Conservation (phyloP, 2,797 vertebrate genomes). For the Triplophysa yarkandensis region DNA sequence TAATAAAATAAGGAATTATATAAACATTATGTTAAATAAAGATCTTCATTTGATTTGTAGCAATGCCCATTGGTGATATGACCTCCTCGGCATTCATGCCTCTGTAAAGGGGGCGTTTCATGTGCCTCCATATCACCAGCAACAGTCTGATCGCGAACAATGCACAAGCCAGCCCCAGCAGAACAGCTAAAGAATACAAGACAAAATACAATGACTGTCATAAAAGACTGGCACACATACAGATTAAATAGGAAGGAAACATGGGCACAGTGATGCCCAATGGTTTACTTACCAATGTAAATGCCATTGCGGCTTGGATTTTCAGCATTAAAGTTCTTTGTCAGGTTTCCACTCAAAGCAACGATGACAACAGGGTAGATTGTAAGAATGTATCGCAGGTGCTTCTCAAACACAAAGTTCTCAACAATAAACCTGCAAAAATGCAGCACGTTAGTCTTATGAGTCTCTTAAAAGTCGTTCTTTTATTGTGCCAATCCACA, state of each 20-base stretch:
- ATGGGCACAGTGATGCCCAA: background rate
- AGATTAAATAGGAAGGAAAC: background rate
- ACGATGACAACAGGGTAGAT: constrained; percentile 79
- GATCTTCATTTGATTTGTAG: constrained; percentile 66
- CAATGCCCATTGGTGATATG: constrained; percentile 60
- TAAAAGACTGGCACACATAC: background rate
- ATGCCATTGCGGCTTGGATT: constrained; percentile 59
- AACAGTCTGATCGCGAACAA: constrained; percentile 63
- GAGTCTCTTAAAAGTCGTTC: background rate
- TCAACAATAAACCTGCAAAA: constrained; percentile 77
- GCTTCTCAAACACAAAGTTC: constrained; percentile 77
- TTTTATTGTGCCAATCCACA: background rate
- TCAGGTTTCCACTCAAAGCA: constrained; percentile 73
- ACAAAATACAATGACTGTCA: background rate
- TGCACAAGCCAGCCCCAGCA: constrained; percentile 63
- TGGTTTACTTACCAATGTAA: constrained; percentile 70
- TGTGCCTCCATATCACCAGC: constrained; percentile 72
- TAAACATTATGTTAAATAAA: constrained; percentile 45
- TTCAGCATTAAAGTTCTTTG: constrained; percentile 66
- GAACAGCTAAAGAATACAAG: constrained; percentile 57
- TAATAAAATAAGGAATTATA: background rate
- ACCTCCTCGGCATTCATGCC: constrained; percentile 36
- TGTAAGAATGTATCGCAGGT: constrained; percentile 79
- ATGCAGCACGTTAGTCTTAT: background rate
- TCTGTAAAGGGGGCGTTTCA: constrained; percentile 68